Conservation (phyloP, 2,113 vertebrate genomes). For the Butorides virescens region DNA sequence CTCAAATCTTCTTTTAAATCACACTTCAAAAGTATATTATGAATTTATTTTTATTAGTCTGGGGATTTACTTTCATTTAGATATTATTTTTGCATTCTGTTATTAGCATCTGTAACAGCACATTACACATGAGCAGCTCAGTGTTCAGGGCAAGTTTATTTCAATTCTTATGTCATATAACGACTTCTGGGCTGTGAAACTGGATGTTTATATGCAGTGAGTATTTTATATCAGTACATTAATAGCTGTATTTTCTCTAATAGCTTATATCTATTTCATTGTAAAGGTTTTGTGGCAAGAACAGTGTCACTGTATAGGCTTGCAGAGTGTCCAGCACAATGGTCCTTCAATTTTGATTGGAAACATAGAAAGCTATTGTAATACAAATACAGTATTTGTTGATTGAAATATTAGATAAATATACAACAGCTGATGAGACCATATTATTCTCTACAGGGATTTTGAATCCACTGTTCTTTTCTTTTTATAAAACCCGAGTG, state of each 20-base stretch:
- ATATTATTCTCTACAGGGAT: not conserved
- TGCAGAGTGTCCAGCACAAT: not conserved
- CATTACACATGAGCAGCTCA: not conserved
- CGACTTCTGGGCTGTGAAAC: not conserved
- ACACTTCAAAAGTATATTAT: not conserved
- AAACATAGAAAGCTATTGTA: conserved; percentile 22
- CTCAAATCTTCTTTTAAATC: not conserved
- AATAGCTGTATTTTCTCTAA: not conserved
- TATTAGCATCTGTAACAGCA: not conserved
- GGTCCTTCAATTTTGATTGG: not conserved
- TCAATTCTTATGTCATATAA: not conserved
- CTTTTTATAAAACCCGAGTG: not conserved
- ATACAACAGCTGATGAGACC: not conserved
- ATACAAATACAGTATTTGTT: conserved; percentile 16
- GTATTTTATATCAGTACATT: not conserved
- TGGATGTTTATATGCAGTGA: not conserved
- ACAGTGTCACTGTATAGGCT: not conserved
- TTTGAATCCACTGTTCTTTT: not conserved
- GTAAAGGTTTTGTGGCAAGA: not conserved
- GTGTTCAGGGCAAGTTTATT: not conserved
- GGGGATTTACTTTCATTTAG: not conserved
- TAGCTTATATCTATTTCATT: not conserved
- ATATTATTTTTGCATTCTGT: not conserved
- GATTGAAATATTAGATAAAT: conserved; percentile 35
- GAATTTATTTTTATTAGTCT: not conserved